Base-by-base conservation (phyloP, 1,140 invertebrate species). In the Anastrepha obliqua region DNA sequence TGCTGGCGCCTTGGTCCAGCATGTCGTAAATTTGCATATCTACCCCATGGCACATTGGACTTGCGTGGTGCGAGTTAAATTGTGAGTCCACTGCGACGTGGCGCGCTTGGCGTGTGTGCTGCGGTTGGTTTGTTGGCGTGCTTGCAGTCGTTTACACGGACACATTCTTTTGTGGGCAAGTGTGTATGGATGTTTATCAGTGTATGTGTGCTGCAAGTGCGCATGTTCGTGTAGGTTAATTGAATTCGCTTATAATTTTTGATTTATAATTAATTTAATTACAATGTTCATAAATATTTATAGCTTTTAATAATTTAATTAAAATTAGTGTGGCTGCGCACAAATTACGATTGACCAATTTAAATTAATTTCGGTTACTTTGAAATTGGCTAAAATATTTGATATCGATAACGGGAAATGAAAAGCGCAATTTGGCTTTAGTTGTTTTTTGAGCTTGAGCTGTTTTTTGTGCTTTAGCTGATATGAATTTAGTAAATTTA, bases 231-330 rank as follows among this genome's bases (percentile, higher is more conserved):
- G 1, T 0, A 39, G 29, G 8, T 17, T 47, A 74, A 74, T 74
- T 74, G 42, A 74, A 74, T 74, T 42, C 39, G 15, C 44, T 42
- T 17, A 47, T 74, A 47, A 74, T 74, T 44, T 74, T 74, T 74
- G 15, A 47, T 47, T 74, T 42, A 74, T 47, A 44, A 47, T 17
- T 74, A 74, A 74, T 74, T 74, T 74, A 74, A 74, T 74, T 74
- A 47, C 67, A 47, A 47, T 15, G 17, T 3, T 7, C 67, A 47
- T 74, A 47, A 74, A 74, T 74, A 74, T 47, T 74, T 74, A 74
- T 39, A 74, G 13, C 44, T 1, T 74, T 74, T 74, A 47, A 74
- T 74, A 74, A 74, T 42, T 74, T 44, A 44, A 74, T 47, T 74
- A 44, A 74, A 74, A 74, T 47, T 15, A 15, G 39, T 42, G 15